phyloP scores from a whole-genome alignment of 1,140 invertebrate genomes.

The Pemphigus obesinymphae region DNA sequence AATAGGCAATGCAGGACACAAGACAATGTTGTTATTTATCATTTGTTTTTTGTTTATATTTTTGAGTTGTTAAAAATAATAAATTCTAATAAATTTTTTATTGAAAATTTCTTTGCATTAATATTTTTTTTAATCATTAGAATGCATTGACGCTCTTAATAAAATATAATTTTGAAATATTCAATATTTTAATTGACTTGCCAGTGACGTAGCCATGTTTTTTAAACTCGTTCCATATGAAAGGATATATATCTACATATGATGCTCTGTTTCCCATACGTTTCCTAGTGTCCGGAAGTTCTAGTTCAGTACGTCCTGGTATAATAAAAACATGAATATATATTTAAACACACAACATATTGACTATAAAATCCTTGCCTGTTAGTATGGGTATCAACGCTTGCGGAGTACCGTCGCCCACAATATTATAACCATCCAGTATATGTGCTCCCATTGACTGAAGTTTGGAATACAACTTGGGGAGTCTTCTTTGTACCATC shows the following conservation, averaged over 20 bases:
- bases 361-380: slow-evolving; percentile 51
- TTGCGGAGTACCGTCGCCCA: slow-evolving; percentile 91
- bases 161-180: too few relatives aligned
- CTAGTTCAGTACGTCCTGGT: slow-evolving; percentile 72
- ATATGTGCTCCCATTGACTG: slow-evolving; percentile 64
- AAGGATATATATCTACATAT: slow-evolving; percentile 73
- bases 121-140: too few relatives aligned
- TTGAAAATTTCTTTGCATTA: too few relatives aligned
- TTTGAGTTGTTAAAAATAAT: too few relatives aligned
- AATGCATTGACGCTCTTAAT: too few relatives aligned
- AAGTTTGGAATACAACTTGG: slow-evolving; percentile 73
- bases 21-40: too few relatives aligned
- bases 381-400: slow-evolving; percentile 87
- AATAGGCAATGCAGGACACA: too few relatives aligned
- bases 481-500: slow-evolving; percentile 79
- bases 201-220: slow-evolving; percentile 63
- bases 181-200: slow-evolving; percentile 45
- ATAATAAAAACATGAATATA: too few relatives aligned
- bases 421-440: slow-evolving; percentile 80
- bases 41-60: too few relatives aligned
- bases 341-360: background rate
- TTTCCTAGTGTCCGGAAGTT: slow-evolving; percentile 79
- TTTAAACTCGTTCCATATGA: slow-evolving; percentile 74
- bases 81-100: too few relatives aligned
- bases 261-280: slow-evolving; percentile 61